A percentile compares a stretch with the other conserved stretches of the same genome.
Conservation (phyloP, 2,797 vertebrate genomes). For the Chaunax sp. region DNA sequence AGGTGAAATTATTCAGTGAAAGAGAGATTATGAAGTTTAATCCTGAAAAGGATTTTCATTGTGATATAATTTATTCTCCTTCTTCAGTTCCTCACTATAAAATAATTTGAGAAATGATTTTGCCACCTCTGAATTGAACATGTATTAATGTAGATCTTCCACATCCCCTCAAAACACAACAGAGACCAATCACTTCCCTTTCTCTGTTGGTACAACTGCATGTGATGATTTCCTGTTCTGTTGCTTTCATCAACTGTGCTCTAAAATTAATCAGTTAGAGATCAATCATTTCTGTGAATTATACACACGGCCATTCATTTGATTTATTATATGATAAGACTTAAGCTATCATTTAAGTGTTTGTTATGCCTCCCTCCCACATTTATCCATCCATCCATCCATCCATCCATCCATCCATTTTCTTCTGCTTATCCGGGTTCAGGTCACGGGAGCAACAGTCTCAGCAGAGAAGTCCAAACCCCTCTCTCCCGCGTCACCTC, state of each 20-base stretch:
- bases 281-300: constrained; percentile 49
- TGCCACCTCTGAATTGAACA: constrained; percentile 44
- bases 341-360: constrained; percentile 14
- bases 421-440: too few species aligned
- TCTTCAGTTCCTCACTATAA: constrained; percentile 58
- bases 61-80: constrained; percentile 58
- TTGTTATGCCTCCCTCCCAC: constrained; percentile 30
- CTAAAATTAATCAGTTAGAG: constrained; percentile 55
- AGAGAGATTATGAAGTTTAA: constrained; percentile 69
- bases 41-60: constrained; percentile 68
- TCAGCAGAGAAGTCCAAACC: too few species aligned
- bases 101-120: constrained; percentile 58
- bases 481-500: too few species aligned
- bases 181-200: constrained; percentile 19
- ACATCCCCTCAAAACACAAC: constrained; percentile 32
- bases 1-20: constrained; percentile 68
- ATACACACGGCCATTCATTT: constrained; percentile 28
- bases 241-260: constrained; percentile 38
- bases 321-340: constrained; percentile 34
- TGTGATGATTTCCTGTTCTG: constrained; percentile 50
- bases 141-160: constrained; percentile 40
- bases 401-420: too few species aligned
- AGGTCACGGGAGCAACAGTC: too few species aligned
- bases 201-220: constrained; percentile 20
- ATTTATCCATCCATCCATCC: too few species aligned